Percentiles rank a stretch among this genome's conserved stretches.
Conservation (phyloP, 2,888 invertebrate genomes). For the Philopedon plagiatum region DNA sequence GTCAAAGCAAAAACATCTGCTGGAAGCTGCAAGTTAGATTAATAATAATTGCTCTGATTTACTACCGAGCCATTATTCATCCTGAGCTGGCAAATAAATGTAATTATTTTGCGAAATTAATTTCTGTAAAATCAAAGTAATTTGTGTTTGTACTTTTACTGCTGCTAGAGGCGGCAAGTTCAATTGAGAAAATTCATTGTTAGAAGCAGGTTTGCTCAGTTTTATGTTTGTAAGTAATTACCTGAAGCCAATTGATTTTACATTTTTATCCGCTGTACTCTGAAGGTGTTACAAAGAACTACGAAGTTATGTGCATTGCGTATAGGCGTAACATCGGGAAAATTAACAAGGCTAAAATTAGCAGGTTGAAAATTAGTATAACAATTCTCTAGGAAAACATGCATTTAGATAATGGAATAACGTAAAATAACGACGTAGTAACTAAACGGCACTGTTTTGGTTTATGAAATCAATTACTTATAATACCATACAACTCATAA, state of each 20-base stretch:
- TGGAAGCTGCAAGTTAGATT: slow-evolving; percentile 2
- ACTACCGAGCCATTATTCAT: slow-evolving; percentile 23
- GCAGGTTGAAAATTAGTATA: not conserved
- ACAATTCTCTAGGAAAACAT: too few species aligned
- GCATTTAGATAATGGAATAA: too few species aligned
- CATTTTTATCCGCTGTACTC: slow-evolving; percentile 11
- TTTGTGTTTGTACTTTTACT: slow-evolving; percentile 29
- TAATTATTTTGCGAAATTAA: slow-evolving; percentile 30
- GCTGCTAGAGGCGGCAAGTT: slow-evolving; percentile 29
- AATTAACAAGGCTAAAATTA: not conserved
- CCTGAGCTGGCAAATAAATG: slow-evolving; percentile 26
- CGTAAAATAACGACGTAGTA: not conserved
- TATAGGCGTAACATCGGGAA: not conserved
- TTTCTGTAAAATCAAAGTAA: slow-evolving; percentile 28
- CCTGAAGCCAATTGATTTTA: slow-evolving; percentile 26
- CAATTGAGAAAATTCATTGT: slow-evolving; percentile 37
- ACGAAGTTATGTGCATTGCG: not conserved
- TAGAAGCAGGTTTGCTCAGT: slow-evolving; percentile 25
- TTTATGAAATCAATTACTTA: too few species aligned
- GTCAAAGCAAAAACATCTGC: slow-evolving; percentile 25
- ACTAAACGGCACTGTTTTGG: too few species aligned
- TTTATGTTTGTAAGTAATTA: slow-evolving; percentile 35
- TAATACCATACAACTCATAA: too few species aligned
- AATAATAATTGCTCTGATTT: slow-evolving; percentile 28
- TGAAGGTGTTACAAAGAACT: slow-evolving; percentile 16